A percentile compares a stretch with the other conserved stretches of the same genome.
Evolutionary conservation across 2,888 invertebrate genomes (phyloP).

Genomic region (Tenthredo mesomela): DNA sequence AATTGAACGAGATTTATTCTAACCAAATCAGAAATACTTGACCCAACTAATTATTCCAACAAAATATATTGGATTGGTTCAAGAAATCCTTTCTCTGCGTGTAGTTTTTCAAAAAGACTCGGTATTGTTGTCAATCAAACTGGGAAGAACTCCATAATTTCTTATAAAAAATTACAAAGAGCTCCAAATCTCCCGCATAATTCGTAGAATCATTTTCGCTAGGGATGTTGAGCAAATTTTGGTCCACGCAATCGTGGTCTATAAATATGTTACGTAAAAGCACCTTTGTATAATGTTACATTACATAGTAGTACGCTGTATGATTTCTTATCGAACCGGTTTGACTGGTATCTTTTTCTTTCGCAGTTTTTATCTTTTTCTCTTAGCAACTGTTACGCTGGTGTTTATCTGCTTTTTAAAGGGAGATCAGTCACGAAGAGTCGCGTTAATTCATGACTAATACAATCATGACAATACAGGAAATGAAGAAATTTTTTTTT

Average conservation of each 20-base stretch:
- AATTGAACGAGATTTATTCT: too few relatives aligned
- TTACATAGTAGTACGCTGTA: background rate
- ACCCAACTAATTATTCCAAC: too few relatives aligned
- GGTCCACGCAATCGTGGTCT: background rate
- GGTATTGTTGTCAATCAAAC: background rate
- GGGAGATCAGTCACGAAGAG: background rate
- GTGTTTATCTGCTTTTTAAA: background rate
- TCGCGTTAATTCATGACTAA: background rate
- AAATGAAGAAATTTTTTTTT: background rate
- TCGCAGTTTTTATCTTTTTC: constrained; percentile 13
- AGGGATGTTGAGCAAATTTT: background rate
- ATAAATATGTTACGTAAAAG: constrained; percentile 1
- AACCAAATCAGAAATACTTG: too few relatives aligned
- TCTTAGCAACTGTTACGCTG: constrained; percentile 16
- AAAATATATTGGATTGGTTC: too few relatives aligned
- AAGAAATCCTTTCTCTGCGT: too few relatives aligned
- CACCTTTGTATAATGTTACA: background rate
- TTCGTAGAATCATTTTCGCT: background rate
- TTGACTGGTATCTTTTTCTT: background rate
- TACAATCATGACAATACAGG: background rate
- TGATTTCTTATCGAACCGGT: constrained; percentile 38
- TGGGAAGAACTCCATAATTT: background rate
- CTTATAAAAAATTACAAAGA: background rate
- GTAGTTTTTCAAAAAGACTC: background rate
- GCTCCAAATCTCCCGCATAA: background rate